Conservation (phyloP, 2,113 vertebrate genomes). For the crab-eating macaque (Macaca fascicularis) region T2T-MFA8v1.1 NC_088379.1:3512501-3513000, state of each 20-base stretch:
- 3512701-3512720: background rate
- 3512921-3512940: background rate
- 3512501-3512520: background rate
- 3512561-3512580: background rate
- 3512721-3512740: background rate
- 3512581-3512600: background rate
- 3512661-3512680: rapidly evolving
- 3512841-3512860: background rate
- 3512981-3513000: background rate
- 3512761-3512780: background rate
- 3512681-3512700: background rate
- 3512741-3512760: background rate
- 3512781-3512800: background rate
- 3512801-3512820: background rate
- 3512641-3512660: rapidly evolving
- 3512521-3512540: background rate
- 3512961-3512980: background rate
- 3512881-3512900: background rate
- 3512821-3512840: background rate
- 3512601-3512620: background rate
- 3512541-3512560: background rate
- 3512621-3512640: background rate
- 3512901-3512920: background rate
- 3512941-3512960: background rate
- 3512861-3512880: background rate